Conservation (phyloP, 2,113 vertebrate genomes). For the Chionomys nivalis region DNA sequence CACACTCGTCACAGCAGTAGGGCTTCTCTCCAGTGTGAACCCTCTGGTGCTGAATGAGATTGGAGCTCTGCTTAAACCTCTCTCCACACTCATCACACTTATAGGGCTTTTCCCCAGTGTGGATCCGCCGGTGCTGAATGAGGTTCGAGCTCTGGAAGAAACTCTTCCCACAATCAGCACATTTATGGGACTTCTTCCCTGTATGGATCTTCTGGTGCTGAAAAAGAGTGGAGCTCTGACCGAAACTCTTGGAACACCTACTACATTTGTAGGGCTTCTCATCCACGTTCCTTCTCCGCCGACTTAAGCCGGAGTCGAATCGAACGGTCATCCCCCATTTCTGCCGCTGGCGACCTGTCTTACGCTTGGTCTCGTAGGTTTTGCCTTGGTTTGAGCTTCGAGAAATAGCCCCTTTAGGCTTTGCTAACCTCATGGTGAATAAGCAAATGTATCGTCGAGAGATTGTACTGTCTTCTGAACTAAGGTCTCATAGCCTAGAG, state of each 20-base stretch:
- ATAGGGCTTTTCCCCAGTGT: slow-evolving; percentile 83
- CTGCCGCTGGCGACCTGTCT: slow-evolving; percentile 49
- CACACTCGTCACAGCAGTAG: slow-evolving; percentile 70
- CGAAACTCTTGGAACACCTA: slow-evolving; percentile 81
- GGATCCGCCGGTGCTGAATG: slow-evolving; percentile 81
- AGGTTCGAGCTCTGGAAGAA: slow-evolving; percentile 85
- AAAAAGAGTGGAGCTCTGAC: slow-evolving; percentile 82
- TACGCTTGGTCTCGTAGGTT: slow-evolving; percentile 67
- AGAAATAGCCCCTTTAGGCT: slow-evolving; percentile 67
- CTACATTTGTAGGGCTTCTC: slow-evolving; percentile 79
- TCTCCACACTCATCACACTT: slow-evolving; percentile 79
- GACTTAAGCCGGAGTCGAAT: slow-evolving; percentile 67
- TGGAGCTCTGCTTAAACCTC: slow-evolving; percentile 78
- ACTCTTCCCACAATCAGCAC: slow-evolving; percentile 83
- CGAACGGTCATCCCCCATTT: slow-evolving; percentile 72
- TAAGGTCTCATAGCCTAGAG: slow-evolving; percentile 33
- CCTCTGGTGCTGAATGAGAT: slow-evolving; percentile 80
- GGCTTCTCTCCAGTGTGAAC: slow-evolving; percentile 76
- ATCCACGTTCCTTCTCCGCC: slow-evolving; percentile 68
- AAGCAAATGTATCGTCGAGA: neutral
- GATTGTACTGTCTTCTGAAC: slow-evolving; percentile 16
- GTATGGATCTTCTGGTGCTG: slow-evolving; percentile 83
- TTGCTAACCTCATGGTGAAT: slow-evolving; percentile 70
- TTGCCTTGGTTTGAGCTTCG: slow-evolving; percentile 70
- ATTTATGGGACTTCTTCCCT: slow-evolving; percentile 82